phyloP scores from a whole-genome alignment of 2,797 vertebrate genomes.

The Pachyuromys duprasi region DNA sequence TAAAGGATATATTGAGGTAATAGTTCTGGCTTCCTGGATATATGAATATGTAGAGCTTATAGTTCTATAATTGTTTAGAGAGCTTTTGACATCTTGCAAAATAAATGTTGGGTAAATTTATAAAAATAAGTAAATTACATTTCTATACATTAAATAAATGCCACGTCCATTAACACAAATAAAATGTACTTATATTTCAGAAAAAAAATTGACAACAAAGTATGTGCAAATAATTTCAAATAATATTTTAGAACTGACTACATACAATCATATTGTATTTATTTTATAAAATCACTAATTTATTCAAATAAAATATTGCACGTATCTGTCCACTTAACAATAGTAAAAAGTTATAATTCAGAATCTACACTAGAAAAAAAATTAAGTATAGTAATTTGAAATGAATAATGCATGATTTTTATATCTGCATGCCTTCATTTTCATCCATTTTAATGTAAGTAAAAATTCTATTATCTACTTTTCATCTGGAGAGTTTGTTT shows the following conservation, averaged over 20 bases:
- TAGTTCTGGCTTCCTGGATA: not conserved
- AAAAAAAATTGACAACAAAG: not conserved
- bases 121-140: not conserved
- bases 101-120: not conserved
- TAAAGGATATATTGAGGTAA: not conserved
- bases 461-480: not conserved
- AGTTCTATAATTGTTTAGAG: not conserved
- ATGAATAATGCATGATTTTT: not conserved
- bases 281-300: not conserved
- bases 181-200: not conserved
- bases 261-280: too few relatives aligned
- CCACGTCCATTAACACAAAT: not conserved
- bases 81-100: slow-evolving; percentile 1
- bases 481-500: not conserved
- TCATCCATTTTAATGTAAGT: not conserved
- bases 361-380: not conserved
- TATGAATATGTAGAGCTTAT: not conserved
- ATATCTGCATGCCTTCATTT: not conserved
- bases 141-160: not conserved
- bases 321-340: not conserved
- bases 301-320: too few relatives aligned
- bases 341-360: not conserved
- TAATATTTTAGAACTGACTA: not conserved
- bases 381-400: too few relatives aligned
- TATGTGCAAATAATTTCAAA: not conserved